phyloP scores from a whole-genome alignment of 2,888 invertebrate species.

The Cancer borealis region DNA sequence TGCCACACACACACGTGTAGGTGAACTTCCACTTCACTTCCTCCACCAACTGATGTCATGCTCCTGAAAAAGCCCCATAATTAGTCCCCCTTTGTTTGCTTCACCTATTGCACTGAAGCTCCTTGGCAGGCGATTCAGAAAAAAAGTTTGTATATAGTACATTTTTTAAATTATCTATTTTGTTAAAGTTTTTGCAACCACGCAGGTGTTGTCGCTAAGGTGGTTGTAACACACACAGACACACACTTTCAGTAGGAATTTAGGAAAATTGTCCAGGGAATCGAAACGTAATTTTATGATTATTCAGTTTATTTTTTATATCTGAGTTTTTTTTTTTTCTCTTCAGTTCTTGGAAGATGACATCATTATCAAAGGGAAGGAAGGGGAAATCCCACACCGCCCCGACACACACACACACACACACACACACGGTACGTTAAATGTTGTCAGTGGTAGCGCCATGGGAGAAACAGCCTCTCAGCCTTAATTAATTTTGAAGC shows the following conservation, averaged over 20 bases:
- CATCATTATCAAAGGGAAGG: background rate
- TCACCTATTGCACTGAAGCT: no score
- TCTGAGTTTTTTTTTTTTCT: background rate
- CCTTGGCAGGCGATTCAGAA: background rate
- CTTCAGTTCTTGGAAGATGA: background rate
- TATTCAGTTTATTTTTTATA: background rate
- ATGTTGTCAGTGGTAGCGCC: background rate
- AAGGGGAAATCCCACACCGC: slow-evolving; percentile 18
- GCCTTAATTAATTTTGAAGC: background rate
- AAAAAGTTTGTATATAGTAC: background rate
- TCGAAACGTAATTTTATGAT: background rate
- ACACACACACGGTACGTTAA: background rate
- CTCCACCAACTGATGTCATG: no score
- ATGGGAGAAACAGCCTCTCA: background rate
- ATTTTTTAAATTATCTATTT: background rate
- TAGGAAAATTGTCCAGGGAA: background rate
- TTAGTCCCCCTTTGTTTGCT: no score
- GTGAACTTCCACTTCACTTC: background rate
- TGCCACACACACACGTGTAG: background rate
- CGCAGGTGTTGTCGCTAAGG: background rate
- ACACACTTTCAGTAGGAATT: background rate
- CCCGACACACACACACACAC: slow-evolving; percentile 12
- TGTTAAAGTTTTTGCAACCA: background rate
- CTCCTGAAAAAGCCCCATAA: no score
- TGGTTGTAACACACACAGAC: background rate